These are phyloP conservation scores for Thereuonema tuberculata DNA, from an alignment of 1,140 invertebrate genomes.

Conservation along the genomic window DNA sequence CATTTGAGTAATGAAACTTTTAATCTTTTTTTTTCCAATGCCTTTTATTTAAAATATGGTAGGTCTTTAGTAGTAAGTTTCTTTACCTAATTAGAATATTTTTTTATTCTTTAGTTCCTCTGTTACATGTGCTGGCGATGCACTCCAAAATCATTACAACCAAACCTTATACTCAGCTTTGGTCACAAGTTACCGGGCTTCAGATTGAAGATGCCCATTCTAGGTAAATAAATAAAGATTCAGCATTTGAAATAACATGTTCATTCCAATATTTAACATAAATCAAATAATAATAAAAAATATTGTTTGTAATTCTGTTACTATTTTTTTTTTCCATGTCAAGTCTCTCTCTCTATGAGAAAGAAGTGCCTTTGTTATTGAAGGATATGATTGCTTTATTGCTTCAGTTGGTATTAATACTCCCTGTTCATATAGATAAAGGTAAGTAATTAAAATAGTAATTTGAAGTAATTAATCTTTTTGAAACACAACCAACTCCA, in stretches of 20 bases:
- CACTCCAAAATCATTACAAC: constrained; percentile 51
- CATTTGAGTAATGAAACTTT: too few relatives aligned
- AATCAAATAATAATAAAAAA: background rate
- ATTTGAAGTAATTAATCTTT: background rate
- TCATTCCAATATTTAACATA: too few relatives aligned
- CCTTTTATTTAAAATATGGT: too few relatives aligned
- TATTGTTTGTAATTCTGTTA: too few relatives aligned
- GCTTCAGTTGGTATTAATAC: constrained; percentile 67
- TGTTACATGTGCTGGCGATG: constrained; percentile 72
- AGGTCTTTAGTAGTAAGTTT: too few relatives aligned
- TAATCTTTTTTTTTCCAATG: too few relatives aligned
- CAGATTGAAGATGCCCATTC: constrained; percentile 14
- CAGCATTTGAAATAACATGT: too few relatives aligned
- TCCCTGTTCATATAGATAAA: constrained; percentile 71
- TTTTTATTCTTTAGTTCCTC: constrained; percentile 47
- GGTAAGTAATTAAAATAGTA: constrained; percentile 40
- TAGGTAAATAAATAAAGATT: constrained; percentile 8
- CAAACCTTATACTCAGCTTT: constrained; percentile 30
- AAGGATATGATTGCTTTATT: constrained; percentile 68
- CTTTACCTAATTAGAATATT: too few relatives aligned
- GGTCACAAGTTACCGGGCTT: constrained; percentile 33
- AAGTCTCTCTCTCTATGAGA: constrained; percentile 31
- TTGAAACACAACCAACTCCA: background rate
- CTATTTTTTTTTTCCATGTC: too few relatives aligned
- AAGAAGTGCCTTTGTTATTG: constrained; percentile 66